These are phyloP conservation scores for Calliphora vomitoria DNA, from an alignment of 2,888 invertebrate species.

Conservation along the genomic window DNA sequence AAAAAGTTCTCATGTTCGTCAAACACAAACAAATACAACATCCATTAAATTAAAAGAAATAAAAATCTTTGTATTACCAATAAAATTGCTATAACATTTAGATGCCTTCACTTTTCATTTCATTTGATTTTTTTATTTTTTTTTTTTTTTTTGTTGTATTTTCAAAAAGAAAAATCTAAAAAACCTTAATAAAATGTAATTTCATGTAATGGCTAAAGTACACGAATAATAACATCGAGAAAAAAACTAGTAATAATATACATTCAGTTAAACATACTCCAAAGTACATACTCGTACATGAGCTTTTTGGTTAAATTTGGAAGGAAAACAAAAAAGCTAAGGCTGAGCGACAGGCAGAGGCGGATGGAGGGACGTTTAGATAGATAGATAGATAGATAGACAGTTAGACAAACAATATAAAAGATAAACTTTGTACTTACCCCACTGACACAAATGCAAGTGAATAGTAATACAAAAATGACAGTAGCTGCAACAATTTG, in stretches of 20 bases:
- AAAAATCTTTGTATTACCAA: slow-evolving; percentile 64
- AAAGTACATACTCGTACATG: slow-evolving; percentile 50
- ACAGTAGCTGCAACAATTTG: slow-evolving; percentile 76
- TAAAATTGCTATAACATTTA: slow-evolving; percentile 71
- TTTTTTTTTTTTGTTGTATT: slow-evolving; percentile 1
- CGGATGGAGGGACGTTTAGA: slow-evolving; percentile 10
- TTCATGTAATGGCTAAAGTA: slow-evolving; percentile 68
- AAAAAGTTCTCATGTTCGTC: slow-evolving; percentile 65
- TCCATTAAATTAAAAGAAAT: slow-evolving; percentile 53
- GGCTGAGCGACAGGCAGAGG: slow-evolving; percentile 4
- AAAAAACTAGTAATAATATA: background rate
- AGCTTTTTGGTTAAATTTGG: slow-evolving; percentile 53
- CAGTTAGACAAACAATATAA: background rate
- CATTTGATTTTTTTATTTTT: too few relatives aligned
- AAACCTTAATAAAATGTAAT: slow-evolving; percentile 71
- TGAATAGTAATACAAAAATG: slow-evolving; percentile 81
- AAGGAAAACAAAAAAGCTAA: slow-evolving; percentile 21
- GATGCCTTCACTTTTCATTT: slow-evolving; percentile 70
- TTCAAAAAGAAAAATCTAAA: slow-evolving; percentile 38
- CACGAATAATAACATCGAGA: slow-evolving; percentile 48
- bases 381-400: background rate
- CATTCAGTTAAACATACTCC: slow-evolving; percentile 3
- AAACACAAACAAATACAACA: slow-evolving; percentile 23
- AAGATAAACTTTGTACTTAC: slow-evolving; percentile 79
- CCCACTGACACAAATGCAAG: slow-evolving; percentile 84